phyloP scores from a whole-genome alignment of 2,797 vertebrate species.

The Triplophysa bombifrons region DNA sequence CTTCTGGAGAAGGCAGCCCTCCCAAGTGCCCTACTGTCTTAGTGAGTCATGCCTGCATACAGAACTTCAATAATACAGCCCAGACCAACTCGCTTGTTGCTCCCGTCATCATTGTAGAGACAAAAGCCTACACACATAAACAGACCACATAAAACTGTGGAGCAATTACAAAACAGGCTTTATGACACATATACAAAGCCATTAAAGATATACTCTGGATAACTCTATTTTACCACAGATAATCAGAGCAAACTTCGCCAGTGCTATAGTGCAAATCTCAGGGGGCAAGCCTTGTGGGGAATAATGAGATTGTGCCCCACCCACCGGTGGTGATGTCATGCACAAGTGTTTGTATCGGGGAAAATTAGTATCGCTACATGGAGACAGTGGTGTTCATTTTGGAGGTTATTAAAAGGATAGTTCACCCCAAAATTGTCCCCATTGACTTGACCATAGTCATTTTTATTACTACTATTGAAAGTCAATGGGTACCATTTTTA shows the following conservation, averaged over 20 bases:
- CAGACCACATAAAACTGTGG: conserved; percentile 56
- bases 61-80: conserved; percentile 43
- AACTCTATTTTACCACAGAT: conserved; percentile 19
- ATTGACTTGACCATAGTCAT: no score
- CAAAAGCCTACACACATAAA: conserved; percentile 17
- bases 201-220: conserved; percentile 25
- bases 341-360: background rate
- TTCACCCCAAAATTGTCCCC: no score
- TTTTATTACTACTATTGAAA: no score
- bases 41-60: conserved; percentile 34
- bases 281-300: background rate
- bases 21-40: conserved; percentile 41
- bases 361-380: background rate
- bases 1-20: conserved; percentile 37
- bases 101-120: conserved; percentile 4
- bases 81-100: conserved; percentile 37
- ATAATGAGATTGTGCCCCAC: background rate
- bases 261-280: background rate
- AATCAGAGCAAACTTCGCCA: background rate
- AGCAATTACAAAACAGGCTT: conserved; percentile 56
- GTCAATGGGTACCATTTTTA: no score
- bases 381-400: background rate
- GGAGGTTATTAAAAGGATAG: no score
- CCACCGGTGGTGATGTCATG: background rate
- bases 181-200: conserved; percentile 37